Percentiles rank a stretch among this genome's conserved stretches.
Evolutionary conservation across 2,113 vertebrate genomes (phyloP).

Genomic region (Fregetta grallaria): DNA sequence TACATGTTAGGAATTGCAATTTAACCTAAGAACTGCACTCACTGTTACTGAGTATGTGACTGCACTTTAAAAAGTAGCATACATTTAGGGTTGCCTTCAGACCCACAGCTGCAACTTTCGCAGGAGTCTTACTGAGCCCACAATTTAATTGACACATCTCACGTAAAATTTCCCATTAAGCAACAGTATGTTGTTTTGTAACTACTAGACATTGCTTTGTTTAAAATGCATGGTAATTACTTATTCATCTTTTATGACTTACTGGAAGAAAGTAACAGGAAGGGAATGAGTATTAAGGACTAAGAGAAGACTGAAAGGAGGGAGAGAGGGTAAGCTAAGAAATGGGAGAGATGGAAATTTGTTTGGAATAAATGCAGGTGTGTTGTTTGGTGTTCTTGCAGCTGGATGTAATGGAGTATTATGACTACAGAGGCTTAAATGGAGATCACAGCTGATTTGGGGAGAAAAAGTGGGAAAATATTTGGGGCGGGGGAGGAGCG

Average conservation of each 20-base stretch:
- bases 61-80: not conserved
- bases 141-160: accelerated
- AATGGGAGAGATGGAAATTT: not conserved
- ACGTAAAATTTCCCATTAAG: not conserved
- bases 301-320: not conserved
- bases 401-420: not conserved
- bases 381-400: not conserved
- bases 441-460: not conserved
- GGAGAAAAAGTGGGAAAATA: not conserved
- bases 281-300: not conserved
- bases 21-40: not conserved
- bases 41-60: not conserved
- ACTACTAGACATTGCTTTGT: not conserved
- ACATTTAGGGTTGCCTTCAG: not conserved
- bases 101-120: not conserved
- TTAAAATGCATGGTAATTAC: not conserved
- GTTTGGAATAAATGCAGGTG: not conserved
- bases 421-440: not conserved
- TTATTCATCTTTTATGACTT: not conserved
- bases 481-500: accelerated
- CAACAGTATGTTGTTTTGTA: not conserved
- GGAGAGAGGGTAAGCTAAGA: not conserved
- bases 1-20: not conserved
- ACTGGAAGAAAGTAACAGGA: not conserved
- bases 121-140: not conserved